Evolutionary conservation across 1,140 invertebrate genomes (phyloP), one percentile per base, ranked within the genome.

Genomic region (Orius laevigatus): DNA sequence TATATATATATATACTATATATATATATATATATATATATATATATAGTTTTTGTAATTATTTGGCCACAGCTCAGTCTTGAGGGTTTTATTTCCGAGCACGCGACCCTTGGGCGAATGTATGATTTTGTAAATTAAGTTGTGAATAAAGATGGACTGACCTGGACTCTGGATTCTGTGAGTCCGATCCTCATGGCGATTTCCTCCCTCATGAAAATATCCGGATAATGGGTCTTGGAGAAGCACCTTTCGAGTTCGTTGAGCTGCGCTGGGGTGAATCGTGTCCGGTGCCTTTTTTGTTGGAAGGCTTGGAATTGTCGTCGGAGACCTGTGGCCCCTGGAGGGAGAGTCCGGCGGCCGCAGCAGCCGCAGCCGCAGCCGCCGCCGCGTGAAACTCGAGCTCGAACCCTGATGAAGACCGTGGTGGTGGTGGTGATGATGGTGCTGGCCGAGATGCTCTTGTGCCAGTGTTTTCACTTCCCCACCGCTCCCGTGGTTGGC

Each of bases 171-270:
- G 91, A 94, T 66, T 98, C 94, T 12, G 92, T 97, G 25, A 98
- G 77, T 3, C 91, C 87, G 57, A 97, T 92, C 59, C 89, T 75
- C 81, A 93, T 85, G 8, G 92, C 92, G 52, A 97, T 85, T 66
- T 95, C 92, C 65, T 97, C 93, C 49, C 92, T 71, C 75, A 90
- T 91, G 64, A 96, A 97, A 55, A 97, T 95, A 64, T 97, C 92
- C 18, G 92, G 93, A 66, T 97, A 96, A 63, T 96, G 91, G 0
- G 90, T 96, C 69, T 94, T 94, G 46, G 84, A 82, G 69, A 98
- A 98, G 63, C 90, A 91, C 56, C 88, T 68, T 67, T 97, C 93
- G 52, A 96, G 67, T 66, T 95, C 90, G 65, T 91, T 93, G 52
- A 96, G 73, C 66, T 96, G 92, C 3, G 86, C 89, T 3, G 90